Evolutionary conservation across 2,797 vertebrate species (phyloP), one percentile per base, ranked within the genome.

Genomic region (Sarcophilus harrisii): DNA sequence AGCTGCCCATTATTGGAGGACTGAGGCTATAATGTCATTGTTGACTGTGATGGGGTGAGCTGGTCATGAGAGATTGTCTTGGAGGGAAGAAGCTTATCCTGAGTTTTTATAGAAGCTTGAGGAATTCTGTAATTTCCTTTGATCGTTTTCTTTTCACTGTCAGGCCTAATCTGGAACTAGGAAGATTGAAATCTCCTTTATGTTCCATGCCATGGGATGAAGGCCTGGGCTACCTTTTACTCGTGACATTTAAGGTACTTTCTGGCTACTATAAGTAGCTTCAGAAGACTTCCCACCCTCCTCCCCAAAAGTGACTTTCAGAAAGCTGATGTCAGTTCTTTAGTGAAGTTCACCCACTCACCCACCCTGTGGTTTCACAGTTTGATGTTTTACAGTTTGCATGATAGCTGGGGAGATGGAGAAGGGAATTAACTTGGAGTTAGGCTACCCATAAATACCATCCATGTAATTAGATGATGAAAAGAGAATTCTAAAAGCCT

Each of bases 401-500:
- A 66, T 30, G 93, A 97, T 95, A 95, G 55, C 57, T 66, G 0
- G 94, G 57, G 92, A 96, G 52, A 94, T 62, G 87, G 90, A 90
- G 62, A 98, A 87, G 24, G 0, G 59, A 94, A 58, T 97, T 96
- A 98, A 0, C 10, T 92, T 4, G 38, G 92, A 95, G 96, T 96
- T 87, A 87, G 96, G 45, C 73, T 97, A 92, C 95, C 93, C 90
- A 90, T 95, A 97, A 96, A 95, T 94, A 92, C 30, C 95, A n/a
- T 81, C n/a, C 94, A 93, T 95, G 2, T 94, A 96, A 96, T 97
- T 96, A 97, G 94, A 92, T 94, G 93, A 97, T 95, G 92, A 94
- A 93, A 98, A 97, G 95, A 97, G 90, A 98, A 97, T 97, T 92
- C 94, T 94, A 45, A 96, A 92, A 58, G 58, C 92, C 96, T 98